Evolutionary conservation across 2,113 vertebrate species (phyloP), one percentile per base, ranked within the genome.

Genomic region (Zosterops lateralis): DNA sequence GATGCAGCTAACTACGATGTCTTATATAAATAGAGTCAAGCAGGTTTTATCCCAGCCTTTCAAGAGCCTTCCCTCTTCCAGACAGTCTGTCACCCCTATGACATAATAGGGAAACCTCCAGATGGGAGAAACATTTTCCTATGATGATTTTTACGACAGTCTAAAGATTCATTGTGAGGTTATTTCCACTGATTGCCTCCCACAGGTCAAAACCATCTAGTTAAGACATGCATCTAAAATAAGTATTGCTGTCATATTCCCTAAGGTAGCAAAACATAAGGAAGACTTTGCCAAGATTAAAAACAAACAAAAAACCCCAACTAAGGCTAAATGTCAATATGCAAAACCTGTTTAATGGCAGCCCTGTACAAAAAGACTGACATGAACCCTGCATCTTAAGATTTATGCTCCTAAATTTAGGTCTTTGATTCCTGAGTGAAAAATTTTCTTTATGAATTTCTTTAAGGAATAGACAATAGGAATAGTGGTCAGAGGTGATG

Each of bases 71-170:
- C 45, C 58, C 53, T 78, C 81, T 91, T 84, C 84, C 92, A 96
- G 93, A 95, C 81, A 89, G 65, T 72, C 58, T 6, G 4, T 89
- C 82, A 89, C 7, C 31, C 62, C 50, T 64, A n/a, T 95, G 87
- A 95, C 24, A 38, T 79, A 92, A 92, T 26, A 85, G 61, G 62
- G 74, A 92, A 95, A n/a, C 56, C 73, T 93, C 80, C 76, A 93
- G 93, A 91, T 60, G 75, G 47, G 9, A 91, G 56, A 91, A 86
- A 92, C 14, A 74, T 81, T 95, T 87, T 93, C 48, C 81, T 95
- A 51, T 48, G 51, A 44, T 74, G 64, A 22, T 40, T 88, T 89
- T 92, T 51, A 66, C 57, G 44, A 67, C 61, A 44, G 28, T n/a
- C 51, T 84, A 50, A 90, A 90, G 34, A 72, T 24, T 28, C 65